Conservation (phyloP, 2,797 vertebrate genomes). For the Myoxocephalus aenaeus region DNA sequence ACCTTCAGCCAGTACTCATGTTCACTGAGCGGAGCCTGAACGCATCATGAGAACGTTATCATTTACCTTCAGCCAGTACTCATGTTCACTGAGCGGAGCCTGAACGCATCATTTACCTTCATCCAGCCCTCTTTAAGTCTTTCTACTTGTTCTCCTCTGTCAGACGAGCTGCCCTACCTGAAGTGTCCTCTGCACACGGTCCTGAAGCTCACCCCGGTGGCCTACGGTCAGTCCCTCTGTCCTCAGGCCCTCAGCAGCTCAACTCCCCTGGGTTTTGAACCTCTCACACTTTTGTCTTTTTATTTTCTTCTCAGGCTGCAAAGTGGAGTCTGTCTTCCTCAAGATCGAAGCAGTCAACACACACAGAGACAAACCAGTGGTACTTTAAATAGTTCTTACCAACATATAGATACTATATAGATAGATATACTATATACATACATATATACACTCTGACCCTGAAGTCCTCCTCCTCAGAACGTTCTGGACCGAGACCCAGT, state of each 20-base stretch:
- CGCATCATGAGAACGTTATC: too few species aligned
- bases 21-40: too few species aligned
- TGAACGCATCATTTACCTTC: too few species aligned
- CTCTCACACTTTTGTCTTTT: neutral
- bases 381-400: too few species aligned
- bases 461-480: conserved; percentile 73
- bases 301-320: conserved; percentile 77
- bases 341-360: conserved; percentile 87
- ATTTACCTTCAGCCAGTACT: too few species aligned
- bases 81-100: too few species aligned
- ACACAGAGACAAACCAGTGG: conserved; percentile 83
- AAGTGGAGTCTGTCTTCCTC: conserved; percentile 85
- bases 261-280: too few species aligned
- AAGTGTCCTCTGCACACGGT: conserved; percentile 90
- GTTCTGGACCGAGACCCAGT: conserved; percentile 82
- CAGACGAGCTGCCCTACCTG: conserved; percentile 88
- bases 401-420: too few species aligned
- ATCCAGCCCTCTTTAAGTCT: too few species aligned
- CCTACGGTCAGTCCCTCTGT: conserved; percentile 72
- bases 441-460: too few species aligned
- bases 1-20: too few species aligned
- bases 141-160: neutral
- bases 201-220: conserved; percentile 89
- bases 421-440: too few species aligned
- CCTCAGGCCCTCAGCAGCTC: conserved; percentile 27